phyloP scores from a whole-genome alignment of 2,888 invertebrate species.

The Drosophila percnosoma region DNA sequence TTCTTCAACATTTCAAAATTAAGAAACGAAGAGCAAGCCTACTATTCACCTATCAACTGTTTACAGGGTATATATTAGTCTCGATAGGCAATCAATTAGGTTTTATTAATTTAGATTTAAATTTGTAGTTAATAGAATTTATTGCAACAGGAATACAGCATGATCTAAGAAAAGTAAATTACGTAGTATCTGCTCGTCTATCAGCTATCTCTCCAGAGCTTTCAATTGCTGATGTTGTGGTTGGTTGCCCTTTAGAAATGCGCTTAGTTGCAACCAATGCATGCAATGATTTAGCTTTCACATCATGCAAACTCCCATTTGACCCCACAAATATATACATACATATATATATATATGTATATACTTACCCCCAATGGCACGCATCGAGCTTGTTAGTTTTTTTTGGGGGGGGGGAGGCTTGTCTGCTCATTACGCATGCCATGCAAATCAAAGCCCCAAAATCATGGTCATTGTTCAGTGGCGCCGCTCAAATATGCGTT shows the following conservation, averaged over 20 bases:
- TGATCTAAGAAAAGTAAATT: no score
- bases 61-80: not conserved
- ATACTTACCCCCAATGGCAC: not conserved
- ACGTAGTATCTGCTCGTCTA: not conserved
- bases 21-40: not conserved
- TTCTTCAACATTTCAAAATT: not conserved
- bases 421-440: conserved; percentile 23
- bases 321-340: not conserved
- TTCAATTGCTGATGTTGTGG: conserved; percentile 1
- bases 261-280: conserved; percentile 23
- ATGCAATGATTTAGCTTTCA: conserved; percentile 21
- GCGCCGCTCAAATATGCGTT: conserved; percentile 31
- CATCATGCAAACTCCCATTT: conserved; percentile 12
- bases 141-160: not conserved
- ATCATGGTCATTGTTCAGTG: conserved; percentile 21
- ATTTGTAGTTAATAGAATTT: not conserved
- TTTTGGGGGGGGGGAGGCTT: not conserved
- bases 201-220: not conserved
- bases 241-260: conserved; percentile 12
- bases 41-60: not conserved
- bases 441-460: conserved; percentile 29
- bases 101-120: not conserved
- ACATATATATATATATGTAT: not conserved
- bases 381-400: conserved; percentile 31
- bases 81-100: not conserved